Evolutionary conservation across 2,888 invertebrate genomes (phyloP).

Genomic region (Pseudococcus longispinus): DNA sequence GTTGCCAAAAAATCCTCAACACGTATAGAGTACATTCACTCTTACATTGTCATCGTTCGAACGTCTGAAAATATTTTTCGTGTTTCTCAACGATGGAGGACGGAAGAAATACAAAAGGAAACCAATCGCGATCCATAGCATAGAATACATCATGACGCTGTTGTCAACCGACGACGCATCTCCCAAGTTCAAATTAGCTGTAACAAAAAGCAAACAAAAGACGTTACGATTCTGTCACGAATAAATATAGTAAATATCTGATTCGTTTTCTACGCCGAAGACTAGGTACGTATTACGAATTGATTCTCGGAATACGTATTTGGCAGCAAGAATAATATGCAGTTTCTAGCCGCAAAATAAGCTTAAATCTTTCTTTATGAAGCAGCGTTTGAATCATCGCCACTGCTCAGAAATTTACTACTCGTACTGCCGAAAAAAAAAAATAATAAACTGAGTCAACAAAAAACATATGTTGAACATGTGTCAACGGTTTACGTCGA

Average conservation of each 20-base stretch:
- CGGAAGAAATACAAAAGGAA: constrained; percentile 53
- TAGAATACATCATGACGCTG: constrained; percentile 50
- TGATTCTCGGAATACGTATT: constrained; percentile 32
- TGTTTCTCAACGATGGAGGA: constrained; percentile 48
- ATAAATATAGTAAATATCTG: not conserved
- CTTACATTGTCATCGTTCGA: constrained; percentile 47
- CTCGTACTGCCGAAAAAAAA: not conserved
- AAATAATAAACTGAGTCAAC: not conserved
- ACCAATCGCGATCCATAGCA: constrained; percentile 52
- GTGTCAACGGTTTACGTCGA: not conserved
- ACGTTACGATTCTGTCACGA: not conserved
- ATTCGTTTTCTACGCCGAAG: not conserved
- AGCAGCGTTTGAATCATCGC: not conserved
- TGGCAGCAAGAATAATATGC: constrained; percentile 20
- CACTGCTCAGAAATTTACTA: not conserved
- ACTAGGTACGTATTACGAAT: not conserved
- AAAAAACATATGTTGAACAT: not conserved
- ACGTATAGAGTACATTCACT: not conserved
- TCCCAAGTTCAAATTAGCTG: constrained; percentile 30
- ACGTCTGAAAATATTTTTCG: constrained; percentile 41
- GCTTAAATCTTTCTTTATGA: not conserved
- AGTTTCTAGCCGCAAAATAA: not conserved
- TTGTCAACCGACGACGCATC: constrained; percentile 27
- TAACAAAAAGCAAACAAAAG: not conserved
- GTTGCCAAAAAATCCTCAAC: constrained; percentile 12